Evolutionary conservation across 1,140 invertebrate genomes (phyloP).

Genomic region (Orius insidiosus): DNA sequence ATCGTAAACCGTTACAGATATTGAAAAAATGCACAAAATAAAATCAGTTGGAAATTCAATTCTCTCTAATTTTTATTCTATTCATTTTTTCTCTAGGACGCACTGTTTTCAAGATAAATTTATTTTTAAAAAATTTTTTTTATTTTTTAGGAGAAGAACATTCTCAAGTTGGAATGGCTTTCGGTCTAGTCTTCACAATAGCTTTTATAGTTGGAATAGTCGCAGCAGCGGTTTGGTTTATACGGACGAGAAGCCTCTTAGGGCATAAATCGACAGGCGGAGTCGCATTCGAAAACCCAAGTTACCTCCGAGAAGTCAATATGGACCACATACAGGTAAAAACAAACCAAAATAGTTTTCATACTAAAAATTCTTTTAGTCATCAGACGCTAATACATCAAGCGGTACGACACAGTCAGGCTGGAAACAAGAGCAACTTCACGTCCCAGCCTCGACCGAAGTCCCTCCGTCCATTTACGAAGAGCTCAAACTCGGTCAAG

Average conservation of each 20-base stretch:
- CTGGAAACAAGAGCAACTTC: slow-evolving; percentile 37
- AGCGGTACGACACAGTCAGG: slow-evolving; percentile 21
- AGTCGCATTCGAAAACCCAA: slow-evolving; percentile 71
- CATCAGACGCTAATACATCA: not conserved
- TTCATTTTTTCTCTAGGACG: not conserved
- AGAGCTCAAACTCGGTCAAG: slow-evolving; percentile 58
- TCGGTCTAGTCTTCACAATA: slow-evolving; percentile 45
- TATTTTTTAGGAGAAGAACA: slow-evolving; percentile 26
- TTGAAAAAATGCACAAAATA: too few species aligned
- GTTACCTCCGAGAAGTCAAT: slow-evolving; percentile 57
- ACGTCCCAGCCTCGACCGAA: slow-evolving; percentile 35
- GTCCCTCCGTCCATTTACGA: slow-evolving; percentile 57
- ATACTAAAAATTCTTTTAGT: not conserved
- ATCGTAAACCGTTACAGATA: too few species aligned
- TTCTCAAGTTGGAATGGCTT: slow-evolving; percentile 37
- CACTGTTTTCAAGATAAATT: not conserved
- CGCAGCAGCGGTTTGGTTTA: slow-evolving; percentile 42
- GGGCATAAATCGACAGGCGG: slow-evolving; percentile 35
- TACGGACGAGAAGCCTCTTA: slow-evolving; percentile 40
- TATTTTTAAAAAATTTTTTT: not conserved
- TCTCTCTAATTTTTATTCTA: too few species aligned
- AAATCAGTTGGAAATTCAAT: too few species aligned
- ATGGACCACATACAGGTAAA: slow-evolving; percentile 51
- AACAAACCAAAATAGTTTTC: slow-evolving; percentile 14
- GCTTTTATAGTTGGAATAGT: slow-evolving; percentile 43